Conservation (phyloP, 2,888 invertebrate species). For the Paralinhomoeus sp. region DNA sequence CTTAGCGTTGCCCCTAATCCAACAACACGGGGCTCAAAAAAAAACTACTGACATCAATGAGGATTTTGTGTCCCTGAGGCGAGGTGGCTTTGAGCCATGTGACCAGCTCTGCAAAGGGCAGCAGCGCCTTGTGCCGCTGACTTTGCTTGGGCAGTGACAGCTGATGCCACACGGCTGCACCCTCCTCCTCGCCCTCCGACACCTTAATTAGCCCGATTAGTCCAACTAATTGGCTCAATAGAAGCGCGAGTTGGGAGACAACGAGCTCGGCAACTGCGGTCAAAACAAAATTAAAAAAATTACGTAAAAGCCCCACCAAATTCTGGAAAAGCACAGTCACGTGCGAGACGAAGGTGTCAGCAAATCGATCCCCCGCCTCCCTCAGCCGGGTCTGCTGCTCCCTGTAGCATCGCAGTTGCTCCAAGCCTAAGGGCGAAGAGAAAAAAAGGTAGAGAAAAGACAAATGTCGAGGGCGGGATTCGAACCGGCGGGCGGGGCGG, state of each 20-base stretch:
- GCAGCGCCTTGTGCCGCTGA: constrained; percentile 58
- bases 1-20: too few species aligned
- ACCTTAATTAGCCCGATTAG: too few species aligned
- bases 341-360: constrained; percentile 59
- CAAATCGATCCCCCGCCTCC: constrained; percentile 52
- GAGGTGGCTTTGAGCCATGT: constrained; percentile 31
- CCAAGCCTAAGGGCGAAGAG: constrained; percentile 3
- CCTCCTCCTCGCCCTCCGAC: too few species aligned
- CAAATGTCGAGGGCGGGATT: too few species aligned
- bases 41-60: constrained; percentile 40
- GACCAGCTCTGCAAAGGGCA: constrained; percentile 43
- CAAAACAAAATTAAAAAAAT: background rate
- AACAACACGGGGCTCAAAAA: too few species aligned
- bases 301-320: constrained; percentile 36
- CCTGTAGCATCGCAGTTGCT: constrained; percentile 8
- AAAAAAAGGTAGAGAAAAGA: background rate
- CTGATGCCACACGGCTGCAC: constrained; percentile 18
- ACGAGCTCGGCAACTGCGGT: too few species aligned
- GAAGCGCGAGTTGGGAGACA: too few species aligned
- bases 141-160: constrained; percentile 50
- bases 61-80: constrained; percentile 49
- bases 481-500: background rate
- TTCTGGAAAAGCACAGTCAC: constrained; percentile 83
- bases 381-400: constrained; percentile 29
- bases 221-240: too few species aligned